Conservation (phyloP, 2,888 invertebrate species). For the Junonia oenone region DNA sequence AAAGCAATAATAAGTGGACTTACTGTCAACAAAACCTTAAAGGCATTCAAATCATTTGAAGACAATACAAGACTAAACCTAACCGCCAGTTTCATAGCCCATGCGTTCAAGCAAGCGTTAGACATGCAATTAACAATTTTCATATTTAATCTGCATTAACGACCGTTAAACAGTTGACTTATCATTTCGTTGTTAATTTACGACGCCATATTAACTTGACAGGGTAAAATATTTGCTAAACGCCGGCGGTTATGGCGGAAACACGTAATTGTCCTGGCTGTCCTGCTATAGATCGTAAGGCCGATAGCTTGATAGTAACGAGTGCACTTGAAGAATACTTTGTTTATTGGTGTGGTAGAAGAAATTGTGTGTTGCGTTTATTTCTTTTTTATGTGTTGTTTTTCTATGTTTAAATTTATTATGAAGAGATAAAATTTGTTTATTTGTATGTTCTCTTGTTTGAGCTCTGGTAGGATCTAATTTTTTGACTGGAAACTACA, state of each 20-base stretch:
- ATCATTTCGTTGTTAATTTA: conserved; percentile 42
- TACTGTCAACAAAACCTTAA: no score
- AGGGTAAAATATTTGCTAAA: conserved; percentile 15
- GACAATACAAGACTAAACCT: no score
- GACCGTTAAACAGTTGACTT: conserved; percentile 48
- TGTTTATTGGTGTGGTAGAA: background rate
- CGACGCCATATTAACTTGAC: conserved; percentile 33
- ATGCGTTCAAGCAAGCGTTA: conserved; percentile 40
- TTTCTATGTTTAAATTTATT: no score
- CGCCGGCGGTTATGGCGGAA: conserved; percentile 13
- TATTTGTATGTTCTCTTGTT: no score
- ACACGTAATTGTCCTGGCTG: conserved; percentile 23
- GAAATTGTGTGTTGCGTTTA: no score
- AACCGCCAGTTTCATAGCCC: conserved; percentile 36
- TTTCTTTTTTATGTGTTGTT: no score
- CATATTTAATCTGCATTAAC: conserved; percentile 48
- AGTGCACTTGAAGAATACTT: background rate
- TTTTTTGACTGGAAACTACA: no score
- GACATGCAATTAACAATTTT: conserved; percentile 51
- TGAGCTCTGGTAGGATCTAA: no score
- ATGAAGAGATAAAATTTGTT: no score
- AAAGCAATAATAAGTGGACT: no score
- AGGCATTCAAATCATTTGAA: no score
- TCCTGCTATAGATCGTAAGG: conserved; percentile 12
- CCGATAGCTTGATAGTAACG: conserved; percentile 10